Evolutionary conservation across 1,140 invertebrate genomes (phyloP).

Genomic region (Cheumatopsyche charites): DNA sequence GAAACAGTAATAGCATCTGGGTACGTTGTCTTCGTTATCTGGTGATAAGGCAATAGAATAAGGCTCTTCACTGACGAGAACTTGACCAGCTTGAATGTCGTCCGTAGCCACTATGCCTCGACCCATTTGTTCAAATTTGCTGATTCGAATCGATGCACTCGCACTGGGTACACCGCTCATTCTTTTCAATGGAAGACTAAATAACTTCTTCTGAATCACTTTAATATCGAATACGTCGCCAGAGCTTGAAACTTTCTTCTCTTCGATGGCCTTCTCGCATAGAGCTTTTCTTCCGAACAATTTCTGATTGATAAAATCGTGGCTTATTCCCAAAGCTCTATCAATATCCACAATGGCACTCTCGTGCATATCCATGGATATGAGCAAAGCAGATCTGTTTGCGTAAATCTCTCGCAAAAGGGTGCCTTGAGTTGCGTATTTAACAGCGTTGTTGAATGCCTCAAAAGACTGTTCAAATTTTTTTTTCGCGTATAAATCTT

Average conservation of each 20-base stretch:
- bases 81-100: conserved; percentile 75
- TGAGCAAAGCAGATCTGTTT: conserved; percentile 75
- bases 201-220: not conserved
- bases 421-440: conserved; percentile 62
- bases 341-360: conserved; percentile 67
- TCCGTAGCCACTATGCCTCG: conserved; percentile 69
- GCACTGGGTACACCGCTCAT: conserved; percentile 62
- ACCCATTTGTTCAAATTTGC: conserved; percentile 64
- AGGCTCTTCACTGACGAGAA: conserved; percentile 78
- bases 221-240: too few relatives aligned
- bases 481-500: conserved; percentile 49
- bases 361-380: conserved; percentile 65
- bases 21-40: conserved; percentile 67
- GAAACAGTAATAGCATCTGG: conserved; percentile 81
- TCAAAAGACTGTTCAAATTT: conserved; percentile 61
- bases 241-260: too few relatives aligned
- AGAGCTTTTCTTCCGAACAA: conserved; percentile 59
- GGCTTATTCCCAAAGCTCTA: conserved; percentile 58
- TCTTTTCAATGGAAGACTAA: not conserved
- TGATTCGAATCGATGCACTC: conserved; percentile 65
- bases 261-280: conserved; percentile 53
- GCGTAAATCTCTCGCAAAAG: conserved; percentile 67
- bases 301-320: conserved; percentile 63
- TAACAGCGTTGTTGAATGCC: conserved; percentile 69
- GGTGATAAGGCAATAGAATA: conserved; percentile 74